These are phyloP conservation scores for Shinisaurus crocodilurus DNA, from an alignment of 2,113 vertebrate genomes.

Conservation along the genomic window DNA sequence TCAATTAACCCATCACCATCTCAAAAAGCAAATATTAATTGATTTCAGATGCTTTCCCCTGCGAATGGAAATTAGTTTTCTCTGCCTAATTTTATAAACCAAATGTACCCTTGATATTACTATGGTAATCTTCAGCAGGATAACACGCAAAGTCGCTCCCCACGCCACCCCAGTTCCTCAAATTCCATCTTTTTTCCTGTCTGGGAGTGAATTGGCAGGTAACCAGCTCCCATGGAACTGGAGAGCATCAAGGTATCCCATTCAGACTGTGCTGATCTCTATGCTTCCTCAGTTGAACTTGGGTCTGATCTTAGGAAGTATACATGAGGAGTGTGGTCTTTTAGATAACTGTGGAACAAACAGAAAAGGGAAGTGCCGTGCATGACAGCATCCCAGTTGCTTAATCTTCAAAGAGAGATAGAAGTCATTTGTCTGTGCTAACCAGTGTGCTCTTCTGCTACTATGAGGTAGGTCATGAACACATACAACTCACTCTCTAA, in stretches of 20 bases:
- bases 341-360: background rate
- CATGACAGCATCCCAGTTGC: background rate
- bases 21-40: slow-evolving; percentile 22
- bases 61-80: slow-evolving; percentile 4
- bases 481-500: no score
- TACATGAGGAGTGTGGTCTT: background rate
- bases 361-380: background rate
- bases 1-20: background rate
- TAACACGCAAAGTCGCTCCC: background rate
- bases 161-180: background rate
- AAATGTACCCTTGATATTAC: background rate
- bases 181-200: background rate
- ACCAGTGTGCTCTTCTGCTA: background rate
- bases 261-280: background rate
- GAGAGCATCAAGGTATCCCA: background rate
- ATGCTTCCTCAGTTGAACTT: background rate
- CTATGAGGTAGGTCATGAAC: background rate
- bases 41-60: background rate
- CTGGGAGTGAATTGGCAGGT: background rate
- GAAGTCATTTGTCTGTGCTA: background rate
- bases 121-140: background rate
- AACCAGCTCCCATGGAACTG: background rate
- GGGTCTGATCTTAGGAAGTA: background rate
- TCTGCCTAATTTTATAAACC: background rate
- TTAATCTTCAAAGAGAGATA: background rate